Evolutionary conservation across 2,888 invertebrate genomes (phyloP).

Genomic region (Oscheius sp.): DNA sequence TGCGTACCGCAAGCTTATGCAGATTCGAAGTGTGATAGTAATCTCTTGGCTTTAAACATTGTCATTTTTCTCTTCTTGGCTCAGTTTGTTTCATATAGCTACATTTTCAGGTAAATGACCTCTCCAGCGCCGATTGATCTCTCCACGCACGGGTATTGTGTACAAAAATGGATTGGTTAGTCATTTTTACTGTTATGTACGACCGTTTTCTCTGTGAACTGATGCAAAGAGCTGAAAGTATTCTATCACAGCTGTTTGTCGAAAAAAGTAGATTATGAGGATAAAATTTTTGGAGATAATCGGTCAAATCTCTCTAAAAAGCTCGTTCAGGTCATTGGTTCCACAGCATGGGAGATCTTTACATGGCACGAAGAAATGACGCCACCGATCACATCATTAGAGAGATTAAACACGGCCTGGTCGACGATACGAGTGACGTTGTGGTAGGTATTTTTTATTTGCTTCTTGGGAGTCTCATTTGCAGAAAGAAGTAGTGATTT

Average conservation of each 20-base stretch:
- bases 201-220: too few relatives aligned
- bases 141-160: constrained; percentile 29
- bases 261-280: too few relatives aligned
- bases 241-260: neutral
- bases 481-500: constrained; percentile 48
- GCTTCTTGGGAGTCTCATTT: constrained; percentile 28
- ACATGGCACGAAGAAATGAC: constrained; percentile 29
- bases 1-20: too few relatives aligned
- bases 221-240: neutral
- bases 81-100: too few relatives aligned
- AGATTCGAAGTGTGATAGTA: too few relatives aligned
- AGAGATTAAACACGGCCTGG: constrained; percentile 37
- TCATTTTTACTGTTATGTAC: constrained; percentile 19
- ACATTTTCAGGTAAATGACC: constrained; percentile 9
- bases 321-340: constrained; percentile 35
- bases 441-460: constrained; percentile 34
- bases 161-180: constrained; percentile 38
- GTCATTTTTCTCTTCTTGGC: too few relatives aligned
- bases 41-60: too few relatives aligned
- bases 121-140: constrained; percentile 31
- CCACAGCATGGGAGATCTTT: constrained; percentile 30
- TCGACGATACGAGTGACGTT: constrained; percentile 39
- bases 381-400: constrained; percentile 40
- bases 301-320: neutral
- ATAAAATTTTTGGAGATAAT: too few relatives aligned